These are phyloP conservation scores for Geotrypetes seraphini DNA, from an alignment of 2,797 vertebrate species.

Conservation along the genomic window DNA sequence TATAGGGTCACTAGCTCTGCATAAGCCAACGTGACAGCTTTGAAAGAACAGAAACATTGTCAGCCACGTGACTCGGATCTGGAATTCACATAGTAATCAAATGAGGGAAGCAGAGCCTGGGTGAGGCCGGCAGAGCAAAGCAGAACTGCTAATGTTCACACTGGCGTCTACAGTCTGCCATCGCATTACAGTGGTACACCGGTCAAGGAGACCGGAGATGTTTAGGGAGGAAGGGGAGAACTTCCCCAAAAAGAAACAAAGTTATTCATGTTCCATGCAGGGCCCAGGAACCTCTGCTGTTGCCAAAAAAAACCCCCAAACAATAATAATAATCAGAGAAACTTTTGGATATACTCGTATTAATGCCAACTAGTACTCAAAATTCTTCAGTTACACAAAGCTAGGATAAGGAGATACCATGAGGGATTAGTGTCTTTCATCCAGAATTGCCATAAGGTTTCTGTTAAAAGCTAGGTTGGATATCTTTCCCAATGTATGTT, in stretches of 20 bases:
- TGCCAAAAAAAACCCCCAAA: too few species aligned
- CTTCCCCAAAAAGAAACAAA: not conserved
- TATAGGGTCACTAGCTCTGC: not conserved
- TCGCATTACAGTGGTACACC: not conserved
- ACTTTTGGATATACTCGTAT: too few species aligned
- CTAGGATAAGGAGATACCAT: too few species aligned
- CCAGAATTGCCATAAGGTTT: too few species aligned
- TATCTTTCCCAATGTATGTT: too few species aligned
- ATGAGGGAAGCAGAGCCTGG: constrained; percentile 4
- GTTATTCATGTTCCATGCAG: too few species aligned
- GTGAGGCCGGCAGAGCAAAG: not conserved
- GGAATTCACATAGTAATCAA: constrained; percentile 8
- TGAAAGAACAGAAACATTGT: constrained; percentile 3
- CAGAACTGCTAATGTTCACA: not conserved
- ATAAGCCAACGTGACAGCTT: constrained; percentile 1
- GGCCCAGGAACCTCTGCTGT: too few species aligned
- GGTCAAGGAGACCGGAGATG: rapidly evolving
- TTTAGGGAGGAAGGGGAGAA: not conserved
- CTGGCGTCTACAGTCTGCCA: not conserved
- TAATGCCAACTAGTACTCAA: too few species aligned
- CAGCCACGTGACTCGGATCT: not conserved
- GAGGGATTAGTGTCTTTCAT: too few species aligned
- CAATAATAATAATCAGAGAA: too few species aligned
- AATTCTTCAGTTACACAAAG: too few species aligned
- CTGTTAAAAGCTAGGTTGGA: too few species aligned